Percentiles rank a stretch among this genome's conserved stretches.
Conservation (phyloP, 2,797 vertebrate genomes). For the Pangasius larnaudii region DNA sequence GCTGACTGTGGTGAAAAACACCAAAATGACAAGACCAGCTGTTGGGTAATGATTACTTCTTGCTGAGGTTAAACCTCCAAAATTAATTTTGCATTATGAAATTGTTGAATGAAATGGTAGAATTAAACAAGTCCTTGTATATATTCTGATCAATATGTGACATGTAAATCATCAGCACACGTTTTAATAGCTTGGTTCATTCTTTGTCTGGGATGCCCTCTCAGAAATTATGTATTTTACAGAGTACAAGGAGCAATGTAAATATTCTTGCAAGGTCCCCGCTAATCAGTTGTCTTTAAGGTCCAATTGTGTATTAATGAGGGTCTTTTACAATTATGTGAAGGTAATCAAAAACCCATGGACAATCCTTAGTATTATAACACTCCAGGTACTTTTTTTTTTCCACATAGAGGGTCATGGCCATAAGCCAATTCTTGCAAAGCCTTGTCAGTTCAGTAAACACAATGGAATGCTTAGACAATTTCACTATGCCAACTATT, state of each 20-base stretch:
- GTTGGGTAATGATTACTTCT: neutral
- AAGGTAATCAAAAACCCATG: neutral
- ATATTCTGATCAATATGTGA: neutral
- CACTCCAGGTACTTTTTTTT: neutral
- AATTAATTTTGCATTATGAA: neutral
- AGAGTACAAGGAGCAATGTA: neutral
- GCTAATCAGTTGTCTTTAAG: neutral
- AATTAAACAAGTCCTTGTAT: neutral
- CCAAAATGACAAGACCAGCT: neutral
- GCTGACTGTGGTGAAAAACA: slow-evolving; percentile 63
- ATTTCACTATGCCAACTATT: neutral
- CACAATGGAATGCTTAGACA: neutral
- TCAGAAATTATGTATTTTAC: neutral
- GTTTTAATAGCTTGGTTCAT: neutral
- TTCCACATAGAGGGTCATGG: neutral
- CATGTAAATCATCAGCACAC: neutral
- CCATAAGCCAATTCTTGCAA: neutral
- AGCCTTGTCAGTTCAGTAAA: neutral
- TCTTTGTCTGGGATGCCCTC: neutral
- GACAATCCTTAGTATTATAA: neutral
- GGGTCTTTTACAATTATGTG: neutral
- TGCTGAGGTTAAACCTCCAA: neutral
- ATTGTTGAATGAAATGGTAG: neutral
- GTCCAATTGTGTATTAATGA: neutral
- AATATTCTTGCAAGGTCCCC: neutral